Evolutionary conservation across 2,797 vertebrate species (phyloP).

Genomic region (Scolopax bukidnonensis): DNA sequence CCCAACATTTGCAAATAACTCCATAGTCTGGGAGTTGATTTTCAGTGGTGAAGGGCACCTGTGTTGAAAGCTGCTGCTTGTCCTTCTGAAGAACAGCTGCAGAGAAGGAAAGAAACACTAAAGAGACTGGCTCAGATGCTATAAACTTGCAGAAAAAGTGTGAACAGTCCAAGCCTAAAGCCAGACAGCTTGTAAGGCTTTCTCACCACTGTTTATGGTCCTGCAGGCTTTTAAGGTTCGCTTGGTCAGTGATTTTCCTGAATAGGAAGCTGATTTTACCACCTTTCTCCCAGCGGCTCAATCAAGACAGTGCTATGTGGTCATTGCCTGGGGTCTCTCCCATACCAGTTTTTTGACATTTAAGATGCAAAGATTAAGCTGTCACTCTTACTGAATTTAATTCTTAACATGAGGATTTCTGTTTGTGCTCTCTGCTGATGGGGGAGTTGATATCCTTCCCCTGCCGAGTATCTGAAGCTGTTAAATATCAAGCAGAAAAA

Average conservation of each 20-base stretch:
- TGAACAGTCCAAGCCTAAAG: not conserved
- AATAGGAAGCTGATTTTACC: not conserved
- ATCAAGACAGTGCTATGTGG: not conserved
- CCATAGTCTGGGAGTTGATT: not conserved
- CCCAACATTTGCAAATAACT: not conserved
- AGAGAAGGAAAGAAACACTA: not conserved
- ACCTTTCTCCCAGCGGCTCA: slow-evolving; percentile 9
- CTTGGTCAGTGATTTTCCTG: slow-evolving; percentile 36
- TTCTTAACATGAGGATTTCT: not conserved
- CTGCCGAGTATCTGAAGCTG: not conserved
- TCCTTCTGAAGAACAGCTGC: not conserved
- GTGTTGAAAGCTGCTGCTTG: not conserved
- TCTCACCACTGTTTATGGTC: not conserved
- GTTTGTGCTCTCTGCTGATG: slow-evolving; percentile 24
- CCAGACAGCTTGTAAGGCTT: slow-evolving; percentile 1
- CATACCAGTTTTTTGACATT: not conserved
- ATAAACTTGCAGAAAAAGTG: not conserved
- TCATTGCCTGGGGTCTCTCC: not conserved
- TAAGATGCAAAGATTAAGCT: slow-evolving; percentile 46
- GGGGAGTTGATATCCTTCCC: not conserved
- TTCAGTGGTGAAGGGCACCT: not conserved
- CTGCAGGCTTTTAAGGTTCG: not conserved
- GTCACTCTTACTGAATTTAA: not conserved
- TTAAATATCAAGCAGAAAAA: slow-evolving; percentile 28
- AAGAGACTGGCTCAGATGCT: not conserved